Base-by-base conservation (phyloP, 2,888 invertebrate species). In the Synergus itoensis region DNA sequence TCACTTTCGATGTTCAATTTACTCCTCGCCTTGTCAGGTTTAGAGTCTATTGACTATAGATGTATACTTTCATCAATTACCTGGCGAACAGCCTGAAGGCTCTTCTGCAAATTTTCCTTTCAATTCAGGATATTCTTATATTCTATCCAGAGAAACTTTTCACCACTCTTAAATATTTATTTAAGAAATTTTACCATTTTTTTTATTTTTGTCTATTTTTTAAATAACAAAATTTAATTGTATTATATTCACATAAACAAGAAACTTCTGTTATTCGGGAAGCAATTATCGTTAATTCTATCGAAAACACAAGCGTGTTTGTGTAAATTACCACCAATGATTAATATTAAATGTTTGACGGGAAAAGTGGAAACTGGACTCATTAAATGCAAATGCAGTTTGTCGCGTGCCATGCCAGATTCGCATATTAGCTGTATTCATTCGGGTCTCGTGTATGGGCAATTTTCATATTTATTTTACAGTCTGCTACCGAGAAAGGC, bases 381-480 rank as follows among this genome's bases (percentile, higher is more conserved):
- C 67, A 81, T 83, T 84, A 82, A 82, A 83, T 86, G 83, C 83
- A 83, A 85, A 84, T 86, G 80, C 76, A 53, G 45, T n/a, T 7
- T 77, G 78, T 57, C 76, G n/a, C 11, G 45, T 45, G 7, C 3
- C 43, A n/a, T 9, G 41, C 1, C 60, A 40, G 77, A 63, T 82
- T 82, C 73, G 77, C 76, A 80, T 82, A 81, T 84, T 83, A 81
- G 76, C 73, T 69, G 57, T 65, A 63, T 41, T 81, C 73, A 77
- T 75, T 79, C 67, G 64, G 65, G 65, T 41, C 36, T 60, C 36
- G 21, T 80, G 28, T 77, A 14, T n/a, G n/a, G 57, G 80, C 79
- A 76, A 80, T 87, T 86, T 85, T 85, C 77, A 82, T 86, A 84
- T 85, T 83, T 86, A 83, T 84, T 86, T 83, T 79, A 81, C 69